Conservation (phyloP, 1,140 invertebrate genomes). For the Laupala kohalensis region DNA sequence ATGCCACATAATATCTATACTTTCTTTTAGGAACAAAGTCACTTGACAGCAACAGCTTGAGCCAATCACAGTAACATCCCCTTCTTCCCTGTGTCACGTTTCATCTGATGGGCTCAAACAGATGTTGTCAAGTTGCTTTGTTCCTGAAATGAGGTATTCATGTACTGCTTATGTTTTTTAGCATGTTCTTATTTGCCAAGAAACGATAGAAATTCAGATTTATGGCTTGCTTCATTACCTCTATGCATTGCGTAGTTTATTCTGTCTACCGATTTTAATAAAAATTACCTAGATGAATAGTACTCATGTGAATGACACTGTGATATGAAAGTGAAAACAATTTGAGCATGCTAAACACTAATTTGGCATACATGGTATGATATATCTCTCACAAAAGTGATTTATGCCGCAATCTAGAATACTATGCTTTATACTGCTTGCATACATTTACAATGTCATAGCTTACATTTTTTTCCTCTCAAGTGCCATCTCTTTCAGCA, state of each 20-base stretch:
- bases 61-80: neutral
- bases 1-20: neutral
- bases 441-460: neutral
- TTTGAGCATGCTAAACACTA: neutral
- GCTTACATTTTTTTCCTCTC: neutral
- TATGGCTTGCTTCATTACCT: neutral
- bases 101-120: neutral
- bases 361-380: neutral
- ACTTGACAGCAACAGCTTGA: neutral
- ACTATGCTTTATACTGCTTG: neutral
- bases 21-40: neutral
- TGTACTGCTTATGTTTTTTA: neutral
- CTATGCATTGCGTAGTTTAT: neutral
- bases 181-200: neutral
- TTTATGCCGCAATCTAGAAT: neutral
- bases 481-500: neutral
- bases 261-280: neutral
- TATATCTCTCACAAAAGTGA: neutral
- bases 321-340: neutral
- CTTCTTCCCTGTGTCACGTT: neutral
- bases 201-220: neutral
- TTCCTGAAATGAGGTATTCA: neutral
- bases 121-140: neutral
- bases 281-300: neutral
- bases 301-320: neutral